These are phyloP conservation scores for Siderastrea radians DNA, from an alignment of 92 coral and sea anemone species.

Conservation along the genomic window DNA sequence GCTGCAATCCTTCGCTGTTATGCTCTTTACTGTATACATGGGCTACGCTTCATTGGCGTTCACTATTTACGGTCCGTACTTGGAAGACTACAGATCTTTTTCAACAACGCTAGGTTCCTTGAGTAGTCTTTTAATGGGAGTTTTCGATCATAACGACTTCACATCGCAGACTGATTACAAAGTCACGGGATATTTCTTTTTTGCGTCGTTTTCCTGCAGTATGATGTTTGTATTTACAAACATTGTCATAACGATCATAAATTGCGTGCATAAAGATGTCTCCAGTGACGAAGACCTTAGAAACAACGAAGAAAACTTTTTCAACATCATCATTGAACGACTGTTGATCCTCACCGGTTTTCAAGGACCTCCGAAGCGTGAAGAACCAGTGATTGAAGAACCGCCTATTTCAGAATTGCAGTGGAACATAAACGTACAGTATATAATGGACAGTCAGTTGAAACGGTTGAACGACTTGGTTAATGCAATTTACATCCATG, in stretches of 20 bases:
- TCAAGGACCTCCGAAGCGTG: slow-evolving; percentile 33
- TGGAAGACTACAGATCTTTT: slow-evolving; percentile 39
- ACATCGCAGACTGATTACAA: slow-evolving; percentile 45
- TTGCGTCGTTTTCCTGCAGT: slow-evolving; percentile 14
- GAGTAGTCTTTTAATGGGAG: slow-evolving; percentile 29
- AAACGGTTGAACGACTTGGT: slow-evolving; percentile 22
- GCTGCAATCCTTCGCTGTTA: slow-evolving; percentile 34
- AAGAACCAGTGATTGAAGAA: slow-evolving; percentile 32
- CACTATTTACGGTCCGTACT: slow-evolving; percentile 28
- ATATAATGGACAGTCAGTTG: slow-evolving; percentile 31
- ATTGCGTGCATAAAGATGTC: slow-evolving; percentile 33
- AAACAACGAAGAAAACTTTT: slow-evolving; percentile 1
- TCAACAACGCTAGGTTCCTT: slow-evolving; percentile 34
- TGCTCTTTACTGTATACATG: slow-evolving; percentile 28
- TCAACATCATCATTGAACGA: slow-evolving; percentile 20
- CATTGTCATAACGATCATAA: slow-evolving; percentile 48
- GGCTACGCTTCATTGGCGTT: slow-evolving; percentile 42
- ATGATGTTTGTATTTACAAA: slow-evolving; percentile 60
- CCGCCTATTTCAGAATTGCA: slow-evolving; percentile 31
- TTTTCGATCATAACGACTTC: slow-evolving; percentile 30
- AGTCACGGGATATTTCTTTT: slow-evolving; percentile 31
- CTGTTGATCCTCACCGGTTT: slow-evolving; percentile 26
- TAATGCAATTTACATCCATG: slow-evolving; percentile 18
- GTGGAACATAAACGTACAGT: slow-evolving; percentile 30
- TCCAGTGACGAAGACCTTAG: slow-evolving; percentile 21